These are phyloP conservation scores for Poliocrania exsul DNA, from an alignment of 2,797 vertebrate genomes.

Conservation along the genomic window DNA sequence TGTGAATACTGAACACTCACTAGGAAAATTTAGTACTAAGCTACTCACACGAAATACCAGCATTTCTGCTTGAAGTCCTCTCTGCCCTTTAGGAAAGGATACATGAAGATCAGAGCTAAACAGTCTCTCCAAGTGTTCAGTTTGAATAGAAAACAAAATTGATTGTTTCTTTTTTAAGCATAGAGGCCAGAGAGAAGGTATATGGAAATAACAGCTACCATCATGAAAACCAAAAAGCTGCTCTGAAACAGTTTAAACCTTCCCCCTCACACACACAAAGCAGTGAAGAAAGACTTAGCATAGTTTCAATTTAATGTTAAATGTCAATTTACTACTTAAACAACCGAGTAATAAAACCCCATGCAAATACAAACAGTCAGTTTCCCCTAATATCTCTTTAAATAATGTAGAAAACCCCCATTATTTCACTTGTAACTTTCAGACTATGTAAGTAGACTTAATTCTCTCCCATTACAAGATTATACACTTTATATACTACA, in stretches of 20 bases:
- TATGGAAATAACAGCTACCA: background rate
- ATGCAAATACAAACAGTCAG: background rate
- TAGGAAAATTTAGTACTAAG: background rate
- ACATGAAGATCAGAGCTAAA: background rate
- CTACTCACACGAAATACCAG: background rate
- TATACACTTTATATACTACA: background rate
- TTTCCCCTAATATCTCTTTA: background rate
- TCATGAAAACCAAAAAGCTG: background rate
- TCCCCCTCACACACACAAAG: accelerated
- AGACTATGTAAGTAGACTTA: background rate
- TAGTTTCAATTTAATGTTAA: background rate
- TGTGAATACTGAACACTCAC: background rate
- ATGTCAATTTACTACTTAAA: background rate
- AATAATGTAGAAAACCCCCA: background rate
- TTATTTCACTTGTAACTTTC: background rate
- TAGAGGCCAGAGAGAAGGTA: background rate
- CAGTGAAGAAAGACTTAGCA: background rate
- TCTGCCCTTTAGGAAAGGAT: background rate
- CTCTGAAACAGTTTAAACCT: background rate
- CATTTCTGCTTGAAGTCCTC: background rate
- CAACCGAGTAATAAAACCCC: background rate
- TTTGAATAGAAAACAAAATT: background rate
- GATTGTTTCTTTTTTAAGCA: background rate
- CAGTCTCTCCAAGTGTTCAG: background rate
- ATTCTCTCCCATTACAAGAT: background rate